These are phyloP conservation scores for Gryllus longicercus DNA, from an alignment of 2,888 invertebrate genomes.

Conservation along the genomic window DNA sequence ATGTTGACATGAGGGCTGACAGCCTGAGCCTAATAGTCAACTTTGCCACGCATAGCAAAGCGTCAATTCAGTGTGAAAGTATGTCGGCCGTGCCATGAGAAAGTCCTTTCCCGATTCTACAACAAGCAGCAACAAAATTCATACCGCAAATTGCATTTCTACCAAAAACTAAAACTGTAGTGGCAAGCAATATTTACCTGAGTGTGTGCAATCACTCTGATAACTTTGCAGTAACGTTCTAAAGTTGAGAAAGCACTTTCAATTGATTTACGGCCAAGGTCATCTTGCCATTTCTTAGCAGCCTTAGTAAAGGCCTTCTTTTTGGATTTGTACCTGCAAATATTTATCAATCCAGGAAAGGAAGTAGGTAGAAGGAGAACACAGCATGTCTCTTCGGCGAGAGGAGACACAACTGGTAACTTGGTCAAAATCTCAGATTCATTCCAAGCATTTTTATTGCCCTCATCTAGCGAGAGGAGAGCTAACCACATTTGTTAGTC, in stretches of 20 bases:
- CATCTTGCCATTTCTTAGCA: slow-evolving; percentile 98
- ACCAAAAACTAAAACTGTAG: no score
- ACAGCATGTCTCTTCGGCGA: slow-evolving; percentile 32
- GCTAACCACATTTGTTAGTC: slow-evolving; percentile 44
- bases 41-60: no score
- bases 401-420: slow-evolving; percentile 31
- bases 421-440: background rate
- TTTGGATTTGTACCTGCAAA: slow-evolving; percentile 94
- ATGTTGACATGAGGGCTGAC: no score
- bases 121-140: no score
- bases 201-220: slow-evolving; percentile 95
- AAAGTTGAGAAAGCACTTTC: slow-evolving; percentile 96
- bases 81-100: no score
- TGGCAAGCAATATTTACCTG: slow-evolving; percentile 59
- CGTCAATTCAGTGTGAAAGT: no score
- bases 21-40: no score
- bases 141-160: no score
- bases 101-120: no score
- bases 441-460: slow-evolving; percentile 43
- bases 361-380: background rate
- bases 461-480: slow-evolving; percentile 73
- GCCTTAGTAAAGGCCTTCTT: slow-evolving; percentile 99
- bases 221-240: slow-evolving; percentile 95
- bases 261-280: slow-evolving; percentile 92
- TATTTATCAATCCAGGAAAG: background rate